These are phyloP conservation scores for Brevipalpus yothersi DNA, from an alignment of 1,140 invertebrate genomes.

Conservation along the genomic window DNA sequence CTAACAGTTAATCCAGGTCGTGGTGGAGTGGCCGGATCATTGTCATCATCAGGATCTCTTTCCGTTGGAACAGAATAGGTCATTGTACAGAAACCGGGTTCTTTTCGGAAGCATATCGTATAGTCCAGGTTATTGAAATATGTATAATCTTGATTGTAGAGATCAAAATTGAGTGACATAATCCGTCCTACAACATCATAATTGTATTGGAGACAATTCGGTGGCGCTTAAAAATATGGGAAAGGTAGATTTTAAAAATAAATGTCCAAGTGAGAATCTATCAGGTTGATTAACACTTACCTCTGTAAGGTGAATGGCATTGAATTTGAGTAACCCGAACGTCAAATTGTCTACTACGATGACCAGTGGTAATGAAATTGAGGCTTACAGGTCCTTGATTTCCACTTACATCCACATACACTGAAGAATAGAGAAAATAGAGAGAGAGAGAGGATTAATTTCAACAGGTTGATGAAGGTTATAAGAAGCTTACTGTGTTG, in stretches of 20 bases:
- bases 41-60: not conserved
- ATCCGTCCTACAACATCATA: conserved; percentile 33
- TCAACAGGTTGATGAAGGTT: not conserved
- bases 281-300: conserved; percentile 18
- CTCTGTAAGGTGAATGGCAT: conserved; percentile 22
- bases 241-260: not conserved
- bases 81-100: conserved; percentile 13
- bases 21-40: not conserved
- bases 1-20: not conserved
- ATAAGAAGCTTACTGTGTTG: conserved; percentile 37
- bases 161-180: conserved; percentile 33
- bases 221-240: conserved; percentile 27
- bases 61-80: conserved; percentile 24
- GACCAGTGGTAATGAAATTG: conserved; percentile 24
- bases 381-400: conserved; percentile 8
- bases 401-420: conserved; percentile 31
- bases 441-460: conserved; percentile 3
- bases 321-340: conserved; percentile 11
- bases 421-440: conserved; percentile 19
- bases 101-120: conserved; percentile 15
- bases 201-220: conserved; percentile 52
- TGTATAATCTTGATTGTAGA: conserved; percentile 15
- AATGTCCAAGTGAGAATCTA: not conserved
- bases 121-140: conserved; percentile 28
- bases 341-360: conserved; percentile 8